Conservation (phyloP, 2,888 invertebrate genomes). For the Andrena camellia region DNA sequence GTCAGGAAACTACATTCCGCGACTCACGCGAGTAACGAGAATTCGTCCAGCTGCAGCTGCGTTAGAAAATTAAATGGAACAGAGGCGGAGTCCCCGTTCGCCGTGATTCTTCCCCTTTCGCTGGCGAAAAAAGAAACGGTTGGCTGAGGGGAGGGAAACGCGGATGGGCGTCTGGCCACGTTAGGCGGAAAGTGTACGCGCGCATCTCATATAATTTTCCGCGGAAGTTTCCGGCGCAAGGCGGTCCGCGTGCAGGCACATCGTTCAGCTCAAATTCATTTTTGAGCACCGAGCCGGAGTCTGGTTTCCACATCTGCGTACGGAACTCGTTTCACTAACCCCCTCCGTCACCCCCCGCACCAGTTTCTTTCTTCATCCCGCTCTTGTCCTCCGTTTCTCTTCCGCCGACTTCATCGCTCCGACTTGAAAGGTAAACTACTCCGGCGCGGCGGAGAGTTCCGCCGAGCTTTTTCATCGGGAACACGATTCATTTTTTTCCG, state of each 20-base stretch:
- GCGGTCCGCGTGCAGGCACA: conserved; percentile 42
- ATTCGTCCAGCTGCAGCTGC: conserved; percentile 29
- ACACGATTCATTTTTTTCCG: conserved; percentile 45
- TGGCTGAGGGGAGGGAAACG: neutral
- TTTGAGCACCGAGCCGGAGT: conserved; percentile 61
- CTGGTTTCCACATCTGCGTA: conserved; percentile 63
- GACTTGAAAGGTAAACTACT: conserved; percentile 65
- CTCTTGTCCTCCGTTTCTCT: conserved; percentile 43
- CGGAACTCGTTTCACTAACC: conserved; percentile 47
- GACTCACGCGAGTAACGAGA: conserved; percentile 1
- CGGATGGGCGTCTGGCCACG: conserved; percentile 47
- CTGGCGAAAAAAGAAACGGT: neutral
- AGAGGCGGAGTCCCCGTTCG: conserved; percentile 18
- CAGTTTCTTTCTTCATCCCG: conserved; percentile 27
- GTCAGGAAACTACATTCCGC: neutral
- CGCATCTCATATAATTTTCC: conserved; percentile 66
- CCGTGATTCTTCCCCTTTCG: conserved; percentile 33
- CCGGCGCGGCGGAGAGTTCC: conserved; percentile 45
- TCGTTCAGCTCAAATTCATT: conserved; percentile 71
- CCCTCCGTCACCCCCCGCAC: neutral
- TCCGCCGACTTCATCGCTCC: conserved; percentile 52
- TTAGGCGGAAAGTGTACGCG: conserved; percentile 47
- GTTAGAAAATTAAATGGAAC: conserved; percentile 50
- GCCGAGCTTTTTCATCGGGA: conserved; percentile 62
- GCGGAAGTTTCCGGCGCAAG: conserved; percentile 60